Percentiles rank a stretch among this genome's conserved stretches.
These are phyloP conservation scores for Platypus cylindrus DNA, from an alignment of 2,888 invertebrate species.

Conservation along the genomic window DNA sequence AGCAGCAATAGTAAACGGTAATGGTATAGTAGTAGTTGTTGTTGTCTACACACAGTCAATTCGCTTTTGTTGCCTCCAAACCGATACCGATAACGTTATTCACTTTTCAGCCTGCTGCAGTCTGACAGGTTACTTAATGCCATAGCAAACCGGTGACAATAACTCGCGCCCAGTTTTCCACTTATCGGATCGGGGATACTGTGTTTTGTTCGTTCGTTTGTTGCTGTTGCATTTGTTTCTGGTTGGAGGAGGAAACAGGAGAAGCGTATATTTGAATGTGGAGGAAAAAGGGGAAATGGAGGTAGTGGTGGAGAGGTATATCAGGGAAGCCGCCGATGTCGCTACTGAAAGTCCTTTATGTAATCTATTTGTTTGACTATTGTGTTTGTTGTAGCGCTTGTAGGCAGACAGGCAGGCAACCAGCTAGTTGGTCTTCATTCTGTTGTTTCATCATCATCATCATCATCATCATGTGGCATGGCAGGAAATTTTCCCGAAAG, in stretches of 20 bases:
- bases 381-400: slow-evolving; percentile 12
- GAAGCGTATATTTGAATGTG: no score
- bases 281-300: background rate
- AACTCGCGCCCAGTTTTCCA: slow-evolving; percentile 9
- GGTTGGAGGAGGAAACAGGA: slow-evolving; percentile 4
- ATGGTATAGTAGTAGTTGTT: slow-evolving; percentile 10
- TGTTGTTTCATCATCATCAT: no score
- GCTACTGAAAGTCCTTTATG: no score
- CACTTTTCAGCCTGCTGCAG: slow-evolving; percentile 13
- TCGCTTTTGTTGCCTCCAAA: slow-evolving; percentile 9
- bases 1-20: slow-evolving; percentile 10
- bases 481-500: background rate
- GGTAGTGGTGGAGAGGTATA: background rate
- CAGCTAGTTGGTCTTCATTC: slow-evolving; percentile 4
- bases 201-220: no score
- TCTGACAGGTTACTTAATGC: slow-evolving; percentile 12
- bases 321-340: slow-evolving; percentile 1
- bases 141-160: slow-evolving; percentile 10
- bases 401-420: slow-evolving; percentile 7
- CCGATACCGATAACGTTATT: slow-evolving; percentile 12
- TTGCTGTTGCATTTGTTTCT: slow-evolving; percentile 13
- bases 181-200: no score
- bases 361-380: slow-evolving; percentile 15
- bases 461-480: background rate
- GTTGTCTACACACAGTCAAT: slow-evolving; percentile 5